Conservation (phyloP, 2,888 invertebrate genomes). For the Drosophila picticornis region DNA sequence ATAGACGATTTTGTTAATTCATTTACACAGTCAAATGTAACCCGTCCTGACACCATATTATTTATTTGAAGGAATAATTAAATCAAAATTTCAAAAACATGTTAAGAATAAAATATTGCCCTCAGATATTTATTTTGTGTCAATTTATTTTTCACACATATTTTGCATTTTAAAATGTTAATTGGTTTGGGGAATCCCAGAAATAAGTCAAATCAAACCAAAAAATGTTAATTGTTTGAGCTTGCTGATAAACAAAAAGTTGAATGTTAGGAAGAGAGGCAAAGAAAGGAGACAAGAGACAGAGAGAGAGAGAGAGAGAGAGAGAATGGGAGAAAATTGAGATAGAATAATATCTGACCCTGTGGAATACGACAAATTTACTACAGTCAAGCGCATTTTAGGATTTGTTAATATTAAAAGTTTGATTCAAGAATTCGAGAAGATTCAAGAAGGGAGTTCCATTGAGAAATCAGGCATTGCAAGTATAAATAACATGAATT, state of each 20-base stretch:
- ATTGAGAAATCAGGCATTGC: fast-evolving
- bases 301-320: neutral
- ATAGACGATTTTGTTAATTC: neutral
- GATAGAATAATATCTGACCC: neutral
- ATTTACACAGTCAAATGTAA: neutral
- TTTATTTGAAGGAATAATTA: neutral
- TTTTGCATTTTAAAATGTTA: neutral
- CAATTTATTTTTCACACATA: neutral
- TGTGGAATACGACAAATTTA: neutral
- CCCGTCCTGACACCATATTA: neutral
- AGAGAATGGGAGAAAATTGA: neutral
- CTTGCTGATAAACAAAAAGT: neutral
- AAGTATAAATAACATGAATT: neutral
- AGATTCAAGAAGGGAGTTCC: neutral
- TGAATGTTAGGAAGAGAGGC: neutral
- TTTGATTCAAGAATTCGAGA: neutral
- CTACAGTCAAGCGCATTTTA: neutral
- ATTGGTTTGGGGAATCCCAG: neutral
- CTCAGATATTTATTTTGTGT: neutral
- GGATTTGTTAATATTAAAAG: neutral
- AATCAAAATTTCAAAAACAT: neutral
- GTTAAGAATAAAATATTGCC: neutral
- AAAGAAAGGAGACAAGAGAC: neutral
- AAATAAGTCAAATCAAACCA: neutral
- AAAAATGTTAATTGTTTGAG: neutral